These are phyloP conservation scores for Falco berigora DNA, from an alignment of 2,797 vertebrate species.

Conservation along the genomic window DNA sequence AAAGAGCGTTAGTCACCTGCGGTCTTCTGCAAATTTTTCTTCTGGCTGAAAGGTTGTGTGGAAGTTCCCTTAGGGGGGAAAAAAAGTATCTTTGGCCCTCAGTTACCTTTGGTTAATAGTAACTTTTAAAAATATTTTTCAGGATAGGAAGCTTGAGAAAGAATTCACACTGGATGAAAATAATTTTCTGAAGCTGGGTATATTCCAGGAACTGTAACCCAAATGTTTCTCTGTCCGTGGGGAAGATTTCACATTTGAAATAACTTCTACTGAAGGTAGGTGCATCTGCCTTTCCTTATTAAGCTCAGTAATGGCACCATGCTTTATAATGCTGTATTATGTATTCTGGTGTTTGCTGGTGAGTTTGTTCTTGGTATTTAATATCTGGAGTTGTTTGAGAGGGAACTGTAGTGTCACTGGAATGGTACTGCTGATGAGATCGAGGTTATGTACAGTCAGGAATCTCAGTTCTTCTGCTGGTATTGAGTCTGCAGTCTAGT, in stretches of 20 bases:
- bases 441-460: background rate
- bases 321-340: rapidly evolving
- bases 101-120: background rate
- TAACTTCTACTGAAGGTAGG: constrained; percentile 59
- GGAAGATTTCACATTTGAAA: constrained; percentile 76
- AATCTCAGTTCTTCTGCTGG: background rate
- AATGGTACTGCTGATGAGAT: background rate
- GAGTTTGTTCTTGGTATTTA: background rate
- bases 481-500: background rate
- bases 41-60: background rate
- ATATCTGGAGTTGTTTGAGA: background rate
- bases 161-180: constrained; percentile 75
- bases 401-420: background rate
- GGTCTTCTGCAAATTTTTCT: rapidly evolving
- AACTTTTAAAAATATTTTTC: background rate
- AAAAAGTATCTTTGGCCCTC: background rate
- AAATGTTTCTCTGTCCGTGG: constrained; percentile 85
- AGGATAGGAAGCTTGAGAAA: constrained; percentile 24
- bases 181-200: constrained; percentile 67
- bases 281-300: background rate
- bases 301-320: background rate
- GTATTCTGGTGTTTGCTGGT: background rate
- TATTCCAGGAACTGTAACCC: constrained; percentile 80
- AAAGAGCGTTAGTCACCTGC: rapidly evolving
- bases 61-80: background rate